phyloP scores from a whole-genome alignment of 1,140 invertebrate genomes.

The Anthonomus grandis region DNA sequence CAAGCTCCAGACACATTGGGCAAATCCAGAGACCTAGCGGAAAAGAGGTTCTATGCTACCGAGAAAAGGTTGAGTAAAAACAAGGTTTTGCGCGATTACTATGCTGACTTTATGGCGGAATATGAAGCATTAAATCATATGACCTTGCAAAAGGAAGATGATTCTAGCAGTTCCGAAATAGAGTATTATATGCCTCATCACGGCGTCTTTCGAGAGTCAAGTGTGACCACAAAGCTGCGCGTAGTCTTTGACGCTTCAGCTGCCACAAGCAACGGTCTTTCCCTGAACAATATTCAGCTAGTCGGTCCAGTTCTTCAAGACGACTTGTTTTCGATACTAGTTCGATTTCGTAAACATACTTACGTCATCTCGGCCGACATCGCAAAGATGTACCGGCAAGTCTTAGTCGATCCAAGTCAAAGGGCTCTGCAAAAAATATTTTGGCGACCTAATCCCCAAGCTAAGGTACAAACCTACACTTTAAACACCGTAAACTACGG shows the following conservation, averaged over 20 bases:
- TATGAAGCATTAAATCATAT: too few relatives aligned
- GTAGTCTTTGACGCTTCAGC: slow-evolving; percentile 2
- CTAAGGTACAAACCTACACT: slow-evolving; percentile 6
- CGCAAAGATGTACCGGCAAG: slow-evolving; percentile 31
- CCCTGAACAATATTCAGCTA: slow-evolving; percentile 44
- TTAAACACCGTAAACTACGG: slow-evolving; percentile 24
- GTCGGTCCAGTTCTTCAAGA: slow-evolving; percentile 47
- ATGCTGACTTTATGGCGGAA: too few relatives aligned
- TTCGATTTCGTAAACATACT: slow-evolving; percentile 38
- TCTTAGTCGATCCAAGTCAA: slow-evolving; percentile 11
- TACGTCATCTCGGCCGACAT: slow-evolving; percentile 43
- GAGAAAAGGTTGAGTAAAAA: too few relatives aligned
- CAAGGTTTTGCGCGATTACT: too few relatives aligned
- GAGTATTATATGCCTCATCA: too few relatives aligned
- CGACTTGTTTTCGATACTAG: slow-evolving; percentile 41
- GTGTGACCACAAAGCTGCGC: too few relatives aligned
- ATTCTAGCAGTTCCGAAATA: too few relatives aligned
- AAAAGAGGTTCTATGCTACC: too few relatives aligned
- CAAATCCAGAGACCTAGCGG: too few relatives aligned
- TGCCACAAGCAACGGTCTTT: slow-evolving; percentile 30
- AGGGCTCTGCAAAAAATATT: slow-evolving; percentile 11
- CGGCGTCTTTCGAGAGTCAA: too few relatives aligned
- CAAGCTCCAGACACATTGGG: too few relatives aligned
- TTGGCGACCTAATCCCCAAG: slow-evolving; percentile 4
- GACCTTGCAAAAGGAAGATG: too few relatives aligned